A percentile compares a stretch with the other conserved stretches of the same genome.
phyloP scores from a whole-genome alignment of 92 coral and sea anemone species.

The Epizoanthus fatuus region DNA sequence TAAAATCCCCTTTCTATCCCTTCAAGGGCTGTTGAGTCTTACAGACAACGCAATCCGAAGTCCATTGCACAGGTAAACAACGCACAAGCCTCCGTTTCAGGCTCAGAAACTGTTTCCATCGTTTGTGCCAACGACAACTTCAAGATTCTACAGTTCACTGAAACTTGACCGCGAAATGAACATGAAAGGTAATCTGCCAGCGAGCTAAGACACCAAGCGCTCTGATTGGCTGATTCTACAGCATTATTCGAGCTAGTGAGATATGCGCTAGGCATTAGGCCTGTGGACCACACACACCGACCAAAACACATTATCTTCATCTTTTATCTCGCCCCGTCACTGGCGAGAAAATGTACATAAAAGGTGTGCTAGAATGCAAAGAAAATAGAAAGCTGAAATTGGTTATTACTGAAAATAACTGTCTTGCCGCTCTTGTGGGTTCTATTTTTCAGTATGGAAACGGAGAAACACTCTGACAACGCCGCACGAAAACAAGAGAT shows the following conservation, averaged over 20 bases:
- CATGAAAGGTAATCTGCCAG: constrained; percentile 39
- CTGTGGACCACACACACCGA: constrained; percentile 67
- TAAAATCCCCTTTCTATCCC: not conserved
- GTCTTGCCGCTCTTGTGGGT: not conserved
- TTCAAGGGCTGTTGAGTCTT: not conserved
- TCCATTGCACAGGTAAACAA: not conserved
- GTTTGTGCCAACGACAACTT: not conserved
- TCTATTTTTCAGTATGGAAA: not conserved
- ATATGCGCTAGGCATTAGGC: constrained; percentile 34
- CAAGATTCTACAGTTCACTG: constrained; percentile 14
- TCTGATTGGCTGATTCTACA: constrained; percentile 49
- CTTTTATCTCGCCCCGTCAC: constrained; percentile 66
- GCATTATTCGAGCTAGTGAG: constrained; percentile 38
- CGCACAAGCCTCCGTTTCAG: constrained; percentile 21
- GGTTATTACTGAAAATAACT: constrained; percentile 63
- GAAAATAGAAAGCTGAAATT: constrained; percentile 43
- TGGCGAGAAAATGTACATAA: constrained; percentile 45
- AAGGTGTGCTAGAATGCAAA: constrained; percentile 47
- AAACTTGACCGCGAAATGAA: constrained; percentile 41
- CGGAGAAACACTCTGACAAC: not conserved
- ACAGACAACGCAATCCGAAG: constrained; percentile 14
- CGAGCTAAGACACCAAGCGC: not conserved
- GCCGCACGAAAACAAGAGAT: not conserved
- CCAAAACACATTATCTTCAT: constrained; percentile 20
- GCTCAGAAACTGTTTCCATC: constrained; percentile 24